Base-by-base conservation (phyloP, 2,113 vertebrate genomes). In the Myodes glareolus region DNA sequence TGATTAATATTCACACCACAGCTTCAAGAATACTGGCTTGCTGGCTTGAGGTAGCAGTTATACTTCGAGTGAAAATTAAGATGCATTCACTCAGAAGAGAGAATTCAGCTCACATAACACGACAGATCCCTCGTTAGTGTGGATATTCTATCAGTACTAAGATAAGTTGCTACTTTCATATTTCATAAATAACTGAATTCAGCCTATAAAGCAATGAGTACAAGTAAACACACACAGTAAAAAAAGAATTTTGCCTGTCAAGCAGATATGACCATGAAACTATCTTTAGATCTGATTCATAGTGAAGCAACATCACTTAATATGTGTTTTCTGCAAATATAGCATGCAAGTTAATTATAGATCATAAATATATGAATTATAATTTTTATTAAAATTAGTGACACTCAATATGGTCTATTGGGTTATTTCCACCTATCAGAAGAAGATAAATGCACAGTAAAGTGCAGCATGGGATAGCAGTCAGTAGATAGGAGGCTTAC, bases 371-470 rank as follows among this genome's bases (percentile, higher is more conserved):
- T 95, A 85, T 89, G 16, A 55, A 90, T 78, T 82, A 21, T 77
- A 93, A 72, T 25, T 67, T 93, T 94, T 91, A 77, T 89, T 92
- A 70, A 94, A 91, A 65, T 97, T 94, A 94, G 95, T 91, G 84
- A 67, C 13, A 96, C 65, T 95, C 81, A 96, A 50, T n/a, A 96
- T 9, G 50, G 36, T 16, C n/a, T 87, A 36, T 33, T 70, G 21
- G 19, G 2, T 61, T 39, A 91, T 75, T 94, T 95, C 14, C 14
- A 91, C 21, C 36, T 92, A 93, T 42, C 23, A 88, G 96, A 86
- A 52, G 45, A 94, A 94, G 90, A 96, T 89, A 92, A 94, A 78
- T 88, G 42, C 39, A 63, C 67, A 77, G 42, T 88, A 31, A 92
- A 94, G 81, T 61, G 13, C 61, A 93, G 13, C n/a, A 88, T 95